Base-by-base conservation (phyloP, 2,113 vertebrate genomes). In the Lichenostomus cassidix region DNA sequence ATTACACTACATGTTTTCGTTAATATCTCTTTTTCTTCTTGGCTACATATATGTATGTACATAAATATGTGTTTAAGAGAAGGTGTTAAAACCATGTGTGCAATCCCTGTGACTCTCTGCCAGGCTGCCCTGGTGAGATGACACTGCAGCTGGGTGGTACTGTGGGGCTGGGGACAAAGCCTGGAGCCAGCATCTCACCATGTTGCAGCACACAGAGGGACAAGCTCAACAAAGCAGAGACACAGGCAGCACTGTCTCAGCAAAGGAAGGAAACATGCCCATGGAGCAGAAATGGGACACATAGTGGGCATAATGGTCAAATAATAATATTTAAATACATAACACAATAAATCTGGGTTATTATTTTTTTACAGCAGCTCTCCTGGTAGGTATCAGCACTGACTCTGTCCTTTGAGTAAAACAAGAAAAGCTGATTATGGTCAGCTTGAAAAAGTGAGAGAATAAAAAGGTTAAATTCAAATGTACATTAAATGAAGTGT, bases 171-270 rank as follows among this genome's bases (percentile, higher is more conserved):
- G 58, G 65, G 44, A 29, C 33, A 52, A 39, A 42, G 19, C 31
- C 55, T 24, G 55, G 25, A 47, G 27, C 22, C 4, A 1, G 7
- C n/a, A 33, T 14, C 41, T 56, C 41, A 33, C 41, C 9, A 1
- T 5, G 1, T 7, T 50, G 2, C 41, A 7, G 47, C 28, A 28
- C 53, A 47, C 3, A 1, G 18, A 42, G 7, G 11, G 39, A 53
- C 0, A 0, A 2, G 29, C 59, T 60, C 11, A 2, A 52, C 60
- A 42, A 23, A 53, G 67, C 20, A n/a, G 5, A 1, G 22, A 6
- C 3, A 3, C 37, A n/a, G 37, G 20, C 2, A 2, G 29, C 25
- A 27, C 15, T 10, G 18, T 28, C 83, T 62, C 69, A 62, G 41
- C 7, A 10, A 87, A 49, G 23, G 39, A 24, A 65, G 33, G 35